These are phyloP conservation scores for Liasis olivaceus DNA, from an alignment of 2,797 vertebrate genomes.

Conservation along the genomic window DNA sequence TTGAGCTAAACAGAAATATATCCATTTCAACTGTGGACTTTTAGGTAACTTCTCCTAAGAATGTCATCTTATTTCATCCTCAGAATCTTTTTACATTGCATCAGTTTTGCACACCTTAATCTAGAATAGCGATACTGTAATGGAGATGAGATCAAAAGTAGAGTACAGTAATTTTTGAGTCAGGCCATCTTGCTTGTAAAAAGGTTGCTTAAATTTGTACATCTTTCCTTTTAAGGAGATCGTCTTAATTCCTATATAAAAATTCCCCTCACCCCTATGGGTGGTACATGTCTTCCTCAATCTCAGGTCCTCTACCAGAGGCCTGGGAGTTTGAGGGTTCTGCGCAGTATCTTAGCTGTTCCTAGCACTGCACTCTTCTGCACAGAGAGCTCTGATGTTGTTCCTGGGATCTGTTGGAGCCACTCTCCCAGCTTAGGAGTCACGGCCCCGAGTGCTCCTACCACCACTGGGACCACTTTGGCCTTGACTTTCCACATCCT, in stretches of 20 bases:
- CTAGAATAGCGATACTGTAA: conserved; percentile 72
- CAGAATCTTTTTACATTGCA: conserved; percentile 61
- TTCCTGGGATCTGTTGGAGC: too few species aligned
- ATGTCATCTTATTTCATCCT: conserved; percentile 55
- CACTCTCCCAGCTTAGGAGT: too few species aligned
- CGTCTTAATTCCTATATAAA: conserved; percentile 72
- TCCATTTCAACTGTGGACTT: conserved; percentile 69
- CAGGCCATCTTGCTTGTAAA: conserved; percentile 59
- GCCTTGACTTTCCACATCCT: too few species aligned
- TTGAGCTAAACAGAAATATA: conserved; percentile 61
- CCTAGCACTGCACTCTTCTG: too few species aligned
- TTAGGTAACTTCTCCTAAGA: conserved; percentile 74
- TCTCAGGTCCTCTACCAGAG: too few species aligned
- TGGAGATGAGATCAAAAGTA: conserved; percentile 73
- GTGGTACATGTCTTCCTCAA: too few species aligned
- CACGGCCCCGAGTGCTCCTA: too few species aligned
- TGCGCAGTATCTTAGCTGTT: too few species aligned
- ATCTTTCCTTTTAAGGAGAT: conserved; percentile 67
- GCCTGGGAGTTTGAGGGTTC: too few species aligned
- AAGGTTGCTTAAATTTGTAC: conserved; percentile 72
- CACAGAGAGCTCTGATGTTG: too few species aligned
- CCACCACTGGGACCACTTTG: too few species aligned
- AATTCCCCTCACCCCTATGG: too few species aligned
- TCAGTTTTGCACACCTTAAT: conserved; percentile 65
- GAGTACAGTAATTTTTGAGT: conserved; percentile 72